These are phyloP conservation scores for Drosophila malerkotliana DNA, from an alignment of 1,140 invertebrate genomes.

Conservation along the genomic window DNA sequence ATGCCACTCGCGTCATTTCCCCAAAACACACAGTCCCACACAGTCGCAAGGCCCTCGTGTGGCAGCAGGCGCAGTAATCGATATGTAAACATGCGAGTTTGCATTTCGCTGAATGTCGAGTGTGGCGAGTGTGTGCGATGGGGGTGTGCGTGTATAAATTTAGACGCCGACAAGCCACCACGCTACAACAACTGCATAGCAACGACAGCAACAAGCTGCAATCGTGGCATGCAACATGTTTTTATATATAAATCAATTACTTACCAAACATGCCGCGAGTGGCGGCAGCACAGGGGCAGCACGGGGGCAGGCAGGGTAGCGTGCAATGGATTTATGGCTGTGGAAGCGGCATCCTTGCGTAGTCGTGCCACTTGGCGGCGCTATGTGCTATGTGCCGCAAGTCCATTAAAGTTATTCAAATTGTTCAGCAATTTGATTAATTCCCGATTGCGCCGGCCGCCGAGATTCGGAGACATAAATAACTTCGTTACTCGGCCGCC, in stretches of 20 bases:
- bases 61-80: slow-evolving; percentile 67
- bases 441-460: slow-evolving; percentile 35
- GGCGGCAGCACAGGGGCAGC: background rate
- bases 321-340: slow-evolving; percentile 51
- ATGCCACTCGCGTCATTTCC: slow-evolving; percentile 54
- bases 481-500: slow-evolving; percentile 37
- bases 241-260: slow-evolving; percentile 82
- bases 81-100: slow-evolving; percentile 77
- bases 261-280: slow-evolving; percentile 66
- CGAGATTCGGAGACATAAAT: slow-evolving; percentile 21
- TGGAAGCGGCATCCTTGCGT: slow-evolving; percentile 31
- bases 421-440: slow-evolving; percentile 60
- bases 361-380: slow-evolving; percentile 25
- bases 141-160: slow-evolving; percentile 62
- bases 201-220: slow-evolving; percentile 66
- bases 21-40: slow-evolving; percentile 1
- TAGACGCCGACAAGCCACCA: slow-evolving; percentile 46
- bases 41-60: background rate
- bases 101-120: slow-evolving; percentile 33
- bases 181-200: slow-evolving; percentile 21
- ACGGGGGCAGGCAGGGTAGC: background rate
- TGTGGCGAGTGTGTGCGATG: background rate
- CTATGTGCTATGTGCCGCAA: slow-evolving; percentile 36
- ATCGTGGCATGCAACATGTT: slow-evolving; percentile 76
- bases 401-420: slow-evolving; percentile 62